A percentile compares a stretch with the other conserved stretches of the same genome.
Evolutionary conservation across 2,113 vertebrate species (phyloP).

Genomic region (Amphiprion percula): DNA sequence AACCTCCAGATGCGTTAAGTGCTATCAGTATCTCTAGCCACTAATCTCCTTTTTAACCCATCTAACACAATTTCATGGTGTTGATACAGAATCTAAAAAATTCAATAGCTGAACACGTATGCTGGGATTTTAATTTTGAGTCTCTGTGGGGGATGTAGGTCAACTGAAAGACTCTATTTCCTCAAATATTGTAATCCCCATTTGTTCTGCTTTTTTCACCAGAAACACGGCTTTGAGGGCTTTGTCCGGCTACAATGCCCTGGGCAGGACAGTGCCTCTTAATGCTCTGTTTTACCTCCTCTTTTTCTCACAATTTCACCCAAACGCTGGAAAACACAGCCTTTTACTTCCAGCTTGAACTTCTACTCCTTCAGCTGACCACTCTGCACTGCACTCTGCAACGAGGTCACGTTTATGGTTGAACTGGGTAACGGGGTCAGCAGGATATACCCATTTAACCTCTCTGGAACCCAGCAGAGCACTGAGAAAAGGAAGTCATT

Average conservation of each 20-base stretch:
- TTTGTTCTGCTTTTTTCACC: constrained; percentile 77
- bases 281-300: constrained; percentile 17
- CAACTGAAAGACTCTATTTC: constrained; percentile 78
- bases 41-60: constrained; percentile 52
- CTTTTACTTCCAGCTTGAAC: constrained; percentile 22
- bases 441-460: constrained; percentile 74
- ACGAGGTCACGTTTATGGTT: constrained; percentile 60
- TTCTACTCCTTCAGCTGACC: constrained; percentile 17
- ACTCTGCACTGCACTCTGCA: neutral
- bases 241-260: constrained; percentile 64
- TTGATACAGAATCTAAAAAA: constrained; percentile 67
- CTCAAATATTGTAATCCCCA: constrained; percentile 80
- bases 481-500: constrained; percentile 70
- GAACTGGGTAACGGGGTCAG: constrained; percentile 60
- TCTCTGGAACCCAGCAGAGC: constrained; percentile 36
- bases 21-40: constrained; percentile 29
- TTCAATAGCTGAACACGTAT: constrained; percentile 67
- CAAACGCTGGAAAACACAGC: neutral
- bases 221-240: constrained; percentile 62
- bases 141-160: constrained; percentile 77
- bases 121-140: constrained; percentile 72
- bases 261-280: constrained; percentile 45
- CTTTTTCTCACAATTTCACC: neutral
- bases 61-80: constrained; percentile 68
- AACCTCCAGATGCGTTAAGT: constrained; percentile 31